Evolutionary conservation across 2,797 vertebrate genomes (phyloP).

Genomic region (Melanotaenia boesemani): DNA sequence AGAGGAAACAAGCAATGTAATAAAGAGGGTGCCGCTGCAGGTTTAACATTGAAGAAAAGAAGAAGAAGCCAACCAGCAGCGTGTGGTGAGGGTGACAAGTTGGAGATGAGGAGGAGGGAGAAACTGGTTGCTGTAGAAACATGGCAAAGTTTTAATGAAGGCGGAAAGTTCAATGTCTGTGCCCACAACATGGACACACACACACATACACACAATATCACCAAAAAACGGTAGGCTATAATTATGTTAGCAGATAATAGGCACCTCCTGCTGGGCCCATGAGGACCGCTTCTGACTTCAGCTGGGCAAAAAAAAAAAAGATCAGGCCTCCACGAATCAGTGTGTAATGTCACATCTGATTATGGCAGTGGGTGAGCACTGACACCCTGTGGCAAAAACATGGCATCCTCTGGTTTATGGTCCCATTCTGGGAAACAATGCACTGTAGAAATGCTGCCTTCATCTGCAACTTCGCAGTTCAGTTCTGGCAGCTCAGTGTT

Average conservation of each 20-base stretch:
- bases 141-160: slow-evolving; percentile 80
- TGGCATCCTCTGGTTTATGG: neutral
- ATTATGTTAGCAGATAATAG: slow-evolving; percentile 70
- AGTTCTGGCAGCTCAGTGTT: too few relatives aligned
- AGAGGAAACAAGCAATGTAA: slow-evolving; percentile 10
- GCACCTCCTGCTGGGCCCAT: slow-evolving; percentile 57
- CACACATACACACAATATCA: slow-evolving; percentile 38
- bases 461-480: neutral
- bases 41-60: slow-evolving; percentile 11
- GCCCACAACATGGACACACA: slow-evolving; percentile 45
- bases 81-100: slow-evolving; percentile 42
- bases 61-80: slow-evolving; percentile 25
- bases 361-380: slow-evolving; percentile 41
- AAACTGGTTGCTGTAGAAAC: slow-evolving; percentile 80
- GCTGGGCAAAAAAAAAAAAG: slow-evolving; percentile 40
- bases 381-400: slow-evolving; percentile 62
- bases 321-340: slow-evolving; percentile 33
- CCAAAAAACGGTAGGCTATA: slow-evolving; percentile 49
- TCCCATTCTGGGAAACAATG: neutral
- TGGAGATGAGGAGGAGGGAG: slow-evolving; percentile 32
- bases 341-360: slow-evolving; percentile 22
- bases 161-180: slow-evolving; percentile 65
- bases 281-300: slow-evolving; percentile 45
- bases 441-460: neutral
- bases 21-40: slow-evolving; percentile 29